Evolutionary conservation across 2,888 invertebrate species (phyloP).

Genomic region (Corbicula japonica): DNA sequence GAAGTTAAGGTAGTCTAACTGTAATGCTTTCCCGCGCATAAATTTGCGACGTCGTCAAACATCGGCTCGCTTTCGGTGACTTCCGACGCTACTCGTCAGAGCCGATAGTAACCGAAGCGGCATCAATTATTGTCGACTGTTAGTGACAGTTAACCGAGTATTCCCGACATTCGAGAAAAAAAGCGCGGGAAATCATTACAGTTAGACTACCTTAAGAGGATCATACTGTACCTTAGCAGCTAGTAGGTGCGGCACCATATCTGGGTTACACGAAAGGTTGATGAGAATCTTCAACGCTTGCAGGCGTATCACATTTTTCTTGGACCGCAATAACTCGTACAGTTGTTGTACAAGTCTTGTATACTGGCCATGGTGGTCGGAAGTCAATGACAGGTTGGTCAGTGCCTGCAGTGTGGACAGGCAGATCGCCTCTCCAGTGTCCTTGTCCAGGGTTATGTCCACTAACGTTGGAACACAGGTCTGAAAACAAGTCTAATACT

Average conservation of each 20-base stretch:
- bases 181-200: no score
- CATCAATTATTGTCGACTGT: no score
- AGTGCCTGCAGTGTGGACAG: conserved; percentile 88
- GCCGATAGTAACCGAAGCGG: no score
- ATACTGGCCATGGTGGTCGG: conserved; percentile 88
- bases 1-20: no score
- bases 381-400: conserved; percentile 88
- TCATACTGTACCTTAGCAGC: conserved; percentile 89
- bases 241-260: conserved; percentile 89
- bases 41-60: no score
- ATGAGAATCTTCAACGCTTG: conserved; percentile 89
- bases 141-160: no score
- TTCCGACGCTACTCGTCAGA: no score
- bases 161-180: no score
- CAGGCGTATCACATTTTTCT: conserved; percentile 86
- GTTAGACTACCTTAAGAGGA: no score
- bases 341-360: conserved; percentile 87
- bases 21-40: no score
- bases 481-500: no score
- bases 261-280: conserved; percentile 89
- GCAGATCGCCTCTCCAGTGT: conserved; percentile 86
- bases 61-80: no score
- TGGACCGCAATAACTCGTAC: conserved; percentile 87
- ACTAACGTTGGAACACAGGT: conserved; percentile 87
- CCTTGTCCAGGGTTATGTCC: conserved; percentile 85